phyloP scores from a whole-genome alignment of 2,888 invertebrate genomes.

The Anorthoa munda region DNA sequence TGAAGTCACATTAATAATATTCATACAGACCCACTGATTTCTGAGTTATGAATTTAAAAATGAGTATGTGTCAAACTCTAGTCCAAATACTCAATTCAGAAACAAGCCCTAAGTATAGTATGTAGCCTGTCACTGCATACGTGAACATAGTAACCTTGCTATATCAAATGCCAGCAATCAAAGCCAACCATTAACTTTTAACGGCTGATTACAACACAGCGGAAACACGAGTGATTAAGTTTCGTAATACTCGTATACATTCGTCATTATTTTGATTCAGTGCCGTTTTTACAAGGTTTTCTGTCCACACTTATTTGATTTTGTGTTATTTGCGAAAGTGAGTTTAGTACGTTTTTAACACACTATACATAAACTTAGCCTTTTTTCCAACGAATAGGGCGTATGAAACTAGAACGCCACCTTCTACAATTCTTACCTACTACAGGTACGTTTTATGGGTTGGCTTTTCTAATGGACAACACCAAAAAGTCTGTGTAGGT shows the following conservation, averaged over 20 bases:
- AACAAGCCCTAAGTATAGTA: neutral
- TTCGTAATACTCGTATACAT: constrained; percentile 26
- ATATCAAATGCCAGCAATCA: constrained; percentile 25
- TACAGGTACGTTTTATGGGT: no score
- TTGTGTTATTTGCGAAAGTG: neutral
- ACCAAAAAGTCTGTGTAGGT: no score
- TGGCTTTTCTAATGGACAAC: no score
- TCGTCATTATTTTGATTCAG: constrained; percentile 35
- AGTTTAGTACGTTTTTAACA: neutral
- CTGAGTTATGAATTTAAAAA: no score
- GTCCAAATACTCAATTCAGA: no score
- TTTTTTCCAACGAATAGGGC: no score
- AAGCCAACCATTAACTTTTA: constrained; percentile 21
- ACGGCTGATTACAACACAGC: constrained; percentile 42
- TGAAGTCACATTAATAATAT: no score
- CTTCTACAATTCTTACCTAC: no score
- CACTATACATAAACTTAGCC: no score
- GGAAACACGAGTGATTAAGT: constrained; percentile 41
- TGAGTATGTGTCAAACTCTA: no score
- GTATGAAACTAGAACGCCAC: no score
- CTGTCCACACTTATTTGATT: neutral
- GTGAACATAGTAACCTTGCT: constrained; percentile 17
- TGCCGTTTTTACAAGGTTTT: constrained; percentile 28
- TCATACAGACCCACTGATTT: no score
- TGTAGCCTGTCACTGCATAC: neutral